phyloP scores from a whole-genome alignment of 2,888 invertebrate species.

The Drosophila hamatofila region DNA sequence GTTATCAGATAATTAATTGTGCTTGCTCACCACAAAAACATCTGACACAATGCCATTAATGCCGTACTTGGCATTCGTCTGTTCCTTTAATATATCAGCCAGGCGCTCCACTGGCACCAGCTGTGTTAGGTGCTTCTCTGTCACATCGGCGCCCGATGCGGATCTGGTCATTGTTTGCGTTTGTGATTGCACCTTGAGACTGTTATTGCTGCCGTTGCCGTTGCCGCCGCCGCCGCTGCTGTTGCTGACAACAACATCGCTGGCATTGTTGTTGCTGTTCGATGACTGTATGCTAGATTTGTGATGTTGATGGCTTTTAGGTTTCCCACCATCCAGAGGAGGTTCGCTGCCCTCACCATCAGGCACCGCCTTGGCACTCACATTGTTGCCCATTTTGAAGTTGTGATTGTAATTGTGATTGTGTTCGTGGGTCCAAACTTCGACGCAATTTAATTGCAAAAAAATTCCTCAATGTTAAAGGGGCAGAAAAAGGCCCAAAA shows the following conservation, averaged over 20 bases:
- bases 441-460: conserved; percentile 75
- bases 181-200: conserved; percentile 73
- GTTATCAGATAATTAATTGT: conserved; percentile 54
- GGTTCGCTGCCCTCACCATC: conserved; percentile 74
- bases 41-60: conserved; percentile 90
- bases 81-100: conserved; percentile 90
- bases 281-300: conserved; percentile 49
- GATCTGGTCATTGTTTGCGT: conserved; percentile 86
- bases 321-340: conserved; percentile 70
- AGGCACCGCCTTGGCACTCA: conserved; percentile 66
- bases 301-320: conserved; percentile 52
- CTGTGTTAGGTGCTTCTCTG: conserved; percentile 88
- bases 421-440: conserved; percentile 59
- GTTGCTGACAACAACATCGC: conserved; percentile 35
- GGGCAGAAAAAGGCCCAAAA: conserved; percentile 66
- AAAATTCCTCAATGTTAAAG: conserved; percentile 61
- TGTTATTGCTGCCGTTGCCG: conserved; percentile 63
- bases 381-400: conserved; percentile 75
- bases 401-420: conserved; percentile 22
- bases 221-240: conserved; percentile 24
- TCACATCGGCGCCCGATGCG: conserved; percentile 89
- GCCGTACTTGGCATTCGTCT: conserved; percentile 89
- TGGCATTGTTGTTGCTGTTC: conserved; percentile 58
- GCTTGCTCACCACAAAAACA: conserved; percentile 82
- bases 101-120: conserved; percentile 91